These are phyloP conservation scores for Ceuthmochares aereus DNA, from an alignment of 2,113 vertebrate species.

Conservation along the genomic window DNA sequence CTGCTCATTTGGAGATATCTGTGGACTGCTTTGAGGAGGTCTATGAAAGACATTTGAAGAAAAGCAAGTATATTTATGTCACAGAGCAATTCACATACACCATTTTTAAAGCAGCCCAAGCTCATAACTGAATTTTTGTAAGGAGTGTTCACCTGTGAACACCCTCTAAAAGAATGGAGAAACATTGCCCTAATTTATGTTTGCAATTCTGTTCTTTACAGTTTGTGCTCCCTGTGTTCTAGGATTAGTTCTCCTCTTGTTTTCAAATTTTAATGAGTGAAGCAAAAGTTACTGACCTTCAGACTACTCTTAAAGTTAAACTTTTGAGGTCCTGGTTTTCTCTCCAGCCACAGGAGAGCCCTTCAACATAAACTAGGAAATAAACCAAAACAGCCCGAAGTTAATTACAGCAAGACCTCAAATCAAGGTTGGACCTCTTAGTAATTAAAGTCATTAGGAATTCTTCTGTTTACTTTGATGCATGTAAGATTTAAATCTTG, in stretches of 20 bases:
- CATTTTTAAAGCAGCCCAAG: not conserved
- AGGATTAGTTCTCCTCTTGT: not conserved
- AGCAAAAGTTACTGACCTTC: not conserved
- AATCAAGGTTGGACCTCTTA: not conserved
- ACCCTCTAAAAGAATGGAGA: not conserved
- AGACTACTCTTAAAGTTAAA: not conserved
- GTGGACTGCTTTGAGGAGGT: not conserved
- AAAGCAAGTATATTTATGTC: not conserved
- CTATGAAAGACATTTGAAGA: not conserved
- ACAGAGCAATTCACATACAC: not conserved
- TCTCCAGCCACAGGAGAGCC: not conserved
- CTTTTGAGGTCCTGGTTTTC: not conserved
- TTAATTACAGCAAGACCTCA: not conserved
- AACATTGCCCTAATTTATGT: not conserved
- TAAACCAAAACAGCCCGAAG: not conserved
- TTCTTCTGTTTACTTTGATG: not conserved
- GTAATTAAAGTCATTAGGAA: slow-evolving; percentile 1
- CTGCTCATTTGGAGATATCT: not conserved
- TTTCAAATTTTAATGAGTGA: not conserved
- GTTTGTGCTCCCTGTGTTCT: not conserved
- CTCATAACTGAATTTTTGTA: not conserved
- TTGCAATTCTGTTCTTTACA: not conserved
- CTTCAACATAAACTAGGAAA: not conserved
- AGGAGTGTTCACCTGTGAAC: not conserved
- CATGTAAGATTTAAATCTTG: not conserved